Conservation (phyloP, 1,140 invertebrate genomes). For the Lepidotrigona ventralis region DNA sequence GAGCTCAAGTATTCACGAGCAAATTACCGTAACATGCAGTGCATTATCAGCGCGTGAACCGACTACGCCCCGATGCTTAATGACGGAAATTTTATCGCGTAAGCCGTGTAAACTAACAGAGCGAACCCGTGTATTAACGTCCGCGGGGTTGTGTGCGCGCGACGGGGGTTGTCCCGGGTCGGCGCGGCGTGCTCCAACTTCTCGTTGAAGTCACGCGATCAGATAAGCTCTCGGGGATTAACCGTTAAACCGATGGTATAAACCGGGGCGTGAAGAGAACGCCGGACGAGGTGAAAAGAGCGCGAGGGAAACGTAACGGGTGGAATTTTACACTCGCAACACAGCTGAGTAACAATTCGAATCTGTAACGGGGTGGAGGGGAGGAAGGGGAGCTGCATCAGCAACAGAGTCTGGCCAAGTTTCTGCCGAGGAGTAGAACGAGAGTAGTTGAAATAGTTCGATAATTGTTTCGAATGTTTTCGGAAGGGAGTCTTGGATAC, state of each 20-base stretch:
- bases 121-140: conserved; percentile 35
- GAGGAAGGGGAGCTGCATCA: neutral
- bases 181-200: conserved; percentile 59
- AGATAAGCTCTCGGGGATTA: conserved; percentile 71
- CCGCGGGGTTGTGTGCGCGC: conserved; percentile 17
- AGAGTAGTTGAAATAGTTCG: neutral
- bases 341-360: neutral
- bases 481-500: too few species aligned
- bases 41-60: conserved; percentile 30
- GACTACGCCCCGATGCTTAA: conserved; percentile 45
- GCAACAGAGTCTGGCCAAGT: neutral
- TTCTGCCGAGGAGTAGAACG: too few species aligned
- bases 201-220: conserved; percentile 72
- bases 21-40: conserved; percentile 43
- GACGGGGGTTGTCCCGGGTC: conserved; percentile 40
- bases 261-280: conserved; percentile 56
- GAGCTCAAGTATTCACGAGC: conserved; percentile 48
- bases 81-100: conserved; percentile 65
- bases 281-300: conserved; percentile 20
- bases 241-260: conserved; percentile 67
- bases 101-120: conserved; percentile 60
- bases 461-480: neutral
- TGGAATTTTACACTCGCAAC: neutral
- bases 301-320: conserved; percentile 4
- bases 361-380: neutral